Percentiles rank a stretch among this genome's conserved stretches.
These are phyloP conservation scores for Alviniconcha strummeri DNA, from an alignment of 2,888 invertebrate species.

Conservation along the genomic window DNA sequence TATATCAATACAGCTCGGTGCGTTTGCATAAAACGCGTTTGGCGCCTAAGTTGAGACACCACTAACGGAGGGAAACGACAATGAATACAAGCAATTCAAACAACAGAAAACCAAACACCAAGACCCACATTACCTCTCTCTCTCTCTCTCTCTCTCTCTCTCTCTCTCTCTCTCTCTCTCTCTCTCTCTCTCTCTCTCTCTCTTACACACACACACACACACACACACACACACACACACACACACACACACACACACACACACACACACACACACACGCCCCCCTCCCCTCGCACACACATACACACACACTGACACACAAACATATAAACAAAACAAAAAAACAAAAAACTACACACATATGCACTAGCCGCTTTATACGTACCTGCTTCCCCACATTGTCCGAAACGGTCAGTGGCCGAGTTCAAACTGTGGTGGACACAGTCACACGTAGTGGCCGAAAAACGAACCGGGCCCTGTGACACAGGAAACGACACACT, in stretches of 20 bases:
- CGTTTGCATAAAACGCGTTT: too few relatives aligned
- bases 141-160: not conserved
- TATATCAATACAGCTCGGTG: too few relatives aligned
- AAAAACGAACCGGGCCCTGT: too few relatives aligned
- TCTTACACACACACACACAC: not conserved
- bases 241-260: not conserved
- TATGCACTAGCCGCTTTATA: not conserved
- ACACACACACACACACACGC: not conserved
- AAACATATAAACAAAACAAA: not conserved
- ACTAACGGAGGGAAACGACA: not conserved
- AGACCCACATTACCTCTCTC: not conserved
- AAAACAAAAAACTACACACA: not conserved
- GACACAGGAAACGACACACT: too few relatives aligned
- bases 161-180: not conserved
- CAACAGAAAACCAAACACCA: too few relatives aligned
- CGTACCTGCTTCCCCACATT: too few relatives aligned
- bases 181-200: not conserved
- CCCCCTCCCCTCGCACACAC: not conserved
- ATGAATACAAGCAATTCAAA: not conserved
- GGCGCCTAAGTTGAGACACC: too few relatives aligned
- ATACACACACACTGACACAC: not conserved
- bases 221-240: slow-evolving; percentile 2
- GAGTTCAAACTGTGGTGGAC: too few relatives aligned
- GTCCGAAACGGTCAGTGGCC: too few relatives aligned
- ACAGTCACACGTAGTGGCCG: too few relatives aligned